Evolutionary conservation across 2,113 vertebrate genomes (phyloP), one percentile per base, ranked within the genome.

Genomic region (Zosterops lateralis): DNA sequence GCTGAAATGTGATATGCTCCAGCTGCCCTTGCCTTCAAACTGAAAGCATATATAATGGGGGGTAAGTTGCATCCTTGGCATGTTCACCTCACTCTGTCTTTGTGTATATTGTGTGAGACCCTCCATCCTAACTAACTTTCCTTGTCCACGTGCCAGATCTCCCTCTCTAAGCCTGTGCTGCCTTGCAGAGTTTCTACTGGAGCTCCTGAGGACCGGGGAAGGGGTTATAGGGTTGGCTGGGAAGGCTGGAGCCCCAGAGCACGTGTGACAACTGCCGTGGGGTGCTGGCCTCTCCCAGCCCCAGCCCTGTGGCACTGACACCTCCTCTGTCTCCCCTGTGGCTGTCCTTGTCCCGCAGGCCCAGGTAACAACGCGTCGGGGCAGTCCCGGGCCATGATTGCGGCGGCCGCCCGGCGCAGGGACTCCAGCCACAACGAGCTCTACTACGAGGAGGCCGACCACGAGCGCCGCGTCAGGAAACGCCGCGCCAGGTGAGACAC

Each of bases 341-440:
- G 38, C 38, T 38, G 36, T 21, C 54, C 4, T 15, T 15, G 9
- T n/a, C 54, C 54, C 1, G 0, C 97, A 97, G 98, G 98, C 90
- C 98, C 98, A 20, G 97, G 96, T 73, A 98, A 98, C 94, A 98
- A 97, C 1, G 97, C 97, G 7, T 95, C 97, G 2, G 98, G 98
- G 57, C 99, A 99, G 97, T 99, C 99, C 58, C 98, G 98, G 38
- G 97, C 98, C 34, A 98, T 98, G 98, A 99, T 99, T 1, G 97
- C 99, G 2, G 98, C 99, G 0, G 99, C 99, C 0, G 97, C 98
- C 15, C 98, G 98, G 29, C 98, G 98, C 89, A 98, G 98, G 92
- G 99, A 99, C 96, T 98, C 98, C 19, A 98, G 98, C 34, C 99
- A 99, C 97, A 99, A 98, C 1, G 99, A 99, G 95, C 91, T 99